Evolutionary conservation across 2,797 vertebrate species (phyloP).

Genomic region (Trichosurus vulpecula): DNA sequence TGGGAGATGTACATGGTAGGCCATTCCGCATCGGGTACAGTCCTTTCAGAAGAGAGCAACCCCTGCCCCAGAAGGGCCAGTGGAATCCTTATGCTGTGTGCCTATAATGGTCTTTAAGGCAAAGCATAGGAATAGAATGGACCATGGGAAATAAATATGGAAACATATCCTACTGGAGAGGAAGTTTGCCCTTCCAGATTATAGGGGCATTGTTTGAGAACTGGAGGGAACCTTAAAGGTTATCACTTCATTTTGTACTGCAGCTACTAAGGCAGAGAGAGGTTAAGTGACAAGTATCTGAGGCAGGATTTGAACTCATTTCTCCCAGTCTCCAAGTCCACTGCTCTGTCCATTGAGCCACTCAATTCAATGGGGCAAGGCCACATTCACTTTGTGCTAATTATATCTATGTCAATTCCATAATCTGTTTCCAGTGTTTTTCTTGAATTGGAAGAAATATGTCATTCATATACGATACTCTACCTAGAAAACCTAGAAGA

Average conservation of each 20-base stretch:
- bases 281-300: not conserved
- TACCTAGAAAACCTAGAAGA: constrained; percentile 29
- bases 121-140: not conserved
- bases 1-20: not conserved
- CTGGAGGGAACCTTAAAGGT: not conserved
- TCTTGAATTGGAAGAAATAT: constrained; percentile 36
- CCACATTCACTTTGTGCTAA: constrained; percentile 23
- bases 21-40: not conserved
- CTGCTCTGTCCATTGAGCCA: not conserved
- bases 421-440: constrained; percentile 18
- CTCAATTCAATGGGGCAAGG: not conserved
- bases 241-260: not conserved
- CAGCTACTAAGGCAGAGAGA: not conserved
- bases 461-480: constrained; percentile 18
- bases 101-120: not conserved
- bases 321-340: not conserved
- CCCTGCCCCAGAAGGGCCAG: not conserved
- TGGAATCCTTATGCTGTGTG: not conserved
- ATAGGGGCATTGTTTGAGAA: not conserved
- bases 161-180: not conserved
- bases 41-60: not conserved
- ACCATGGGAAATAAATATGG: not conserved
- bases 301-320: not conserved
- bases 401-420: not conserved
- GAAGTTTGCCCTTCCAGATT: not conserved